Conservation (phyloP, 2,797 vertebrate genomes). For the Distichodus sexfasciatus region DNA sequence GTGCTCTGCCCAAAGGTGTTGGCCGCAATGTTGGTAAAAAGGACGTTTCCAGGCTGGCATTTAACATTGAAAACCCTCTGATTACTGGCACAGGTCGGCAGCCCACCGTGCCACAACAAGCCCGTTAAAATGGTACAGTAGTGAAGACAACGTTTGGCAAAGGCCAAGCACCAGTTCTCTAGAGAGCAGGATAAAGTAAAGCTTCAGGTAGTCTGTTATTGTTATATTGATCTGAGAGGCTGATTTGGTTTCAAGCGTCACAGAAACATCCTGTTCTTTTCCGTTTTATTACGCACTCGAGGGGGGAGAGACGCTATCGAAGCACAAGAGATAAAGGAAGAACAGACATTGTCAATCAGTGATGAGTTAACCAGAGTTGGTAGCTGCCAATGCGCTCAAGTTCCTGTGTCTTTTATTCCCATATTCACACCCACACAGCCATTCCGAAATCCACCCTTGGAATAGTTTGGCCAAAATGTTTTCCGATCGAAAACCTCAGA, state of each 20-base stretch:
- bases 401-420: constrained; percentile 43
- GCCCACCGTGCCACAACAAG: no score
- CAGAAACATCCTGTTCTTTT: constrained; percentile 33
- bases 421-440: constrained; percentile 47
- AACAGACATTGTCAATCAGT: constrained; percentile 40
- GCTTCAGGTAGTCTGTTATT: constrained; percentile 16
- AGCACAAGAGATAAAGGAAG: constrained; percentile 10
- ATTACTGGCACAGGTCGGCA: no score
- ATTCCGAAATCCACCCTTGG: constrained; percentile 28
- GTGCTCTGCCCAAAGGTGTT: no score
- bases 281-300: constrained; percentile 17
- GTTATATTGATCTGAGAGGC: constrained; percentile 14
- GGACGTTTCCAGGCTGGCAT: no score
- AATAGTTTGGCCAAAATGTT: constrained; percentile 25
- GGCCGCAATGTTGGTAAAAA: no score
- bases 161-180: neutral
- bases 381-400: constrained; percentile 39
- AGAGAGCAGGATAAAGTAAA: neutral
- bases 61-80: no score
- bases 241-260: constrained; percentile 28
- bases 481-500: constrained; percentile 7
- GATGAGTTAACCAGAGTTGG: constrained; percentile 44
- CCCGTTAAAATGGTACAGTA: no score
- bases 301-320: constrained; percentile 5
- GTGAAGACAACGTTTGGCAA: neutral